Evolutionary conservation across 2,797 vertebrate genomes (phyloP), one percentile per base, ranked within the genome.

Genomic region (Melopsittacus undulatus): DNA sequence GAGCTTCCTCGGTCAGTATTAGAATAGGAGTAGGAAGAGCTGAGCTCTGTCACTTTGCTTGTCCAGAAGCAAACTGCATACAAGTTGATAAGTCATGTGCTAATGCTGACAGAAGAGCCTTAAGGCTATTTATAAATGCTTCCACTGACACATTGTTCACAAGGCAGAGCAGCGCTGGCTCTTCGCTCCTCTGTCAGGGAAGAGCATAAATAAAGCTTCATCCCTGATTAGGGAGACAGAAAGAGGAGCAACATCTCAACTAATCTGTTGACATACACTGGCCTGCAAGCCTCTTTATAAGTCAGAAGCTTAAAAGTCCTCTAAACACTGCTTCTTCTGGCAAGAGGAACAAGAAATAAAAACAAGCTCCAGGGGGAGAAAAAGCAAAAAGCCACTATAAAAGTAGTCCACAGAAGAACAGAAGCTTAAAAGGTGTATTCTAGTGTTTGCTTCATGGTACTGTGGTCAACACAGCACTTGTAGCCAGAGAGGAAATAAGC

Each of bases 161-260:
- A 75, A 43, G 51, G 40, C 82, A 94, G 72, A 77, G 36, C 81
- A 70, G 72, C 14, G 38, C 75, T 38, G 68, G 62, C 34, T 67
- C 81, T 89, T 73, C 83, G 61, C 67, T 52, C 10, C 40, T 57
- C 84, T 73, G 69, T 36, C 69, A 46, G 43, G 22, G 43, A 51
- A 30, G 83, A 74, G 36, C 51, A 82, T 42, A 90, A 93, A 92
- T 87, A 95, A 90, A 95, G 83, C 93, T 92, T 94, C 87, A 91
- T 73, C 86, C 87, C 95, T 26, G 67, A 94, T 91, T 69, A 94
- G 74, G 70, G 72, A 88, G 79, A 59, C 84, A 87, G 80, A 76
- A 62, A 1, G 67, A 92, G 34, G 62, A 87, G 74, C 94, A 79
- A 92, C 77, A 92, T 79, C 94, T 85, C 74, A 95, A 61, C 76